Base-by-base conservation (phyloP, 1,140 invertebrate genomes). In the Dufourea novaeangliae region DNA sequence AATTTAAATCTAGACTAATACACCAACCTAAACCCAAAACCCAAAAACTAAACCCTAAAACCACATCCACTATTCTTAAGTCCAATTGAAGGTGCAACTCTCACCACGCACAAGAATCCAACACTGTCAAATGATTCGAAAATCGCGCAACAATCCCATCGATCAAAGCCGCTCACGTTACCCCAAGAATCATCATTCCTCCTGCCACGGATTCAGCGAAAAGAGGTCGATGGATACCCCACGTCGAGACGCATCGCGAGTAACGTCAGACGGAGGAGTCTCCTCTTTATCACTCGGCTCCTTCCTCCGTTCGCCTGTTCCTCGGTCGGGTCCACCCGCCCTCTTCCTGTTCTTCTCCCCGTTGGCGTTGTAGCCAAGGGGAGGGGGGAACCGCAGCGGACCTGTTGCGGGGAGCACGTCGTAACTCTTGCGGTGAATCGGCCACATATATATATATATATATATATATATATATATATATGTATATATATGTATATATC, bases 381-480 rank as follows among this genome's bases (percentile, higher is more conserved):
- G 77, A 77, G 74, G 72, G 69, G 68, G 69, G 80, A 88, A 88
- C 84, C 83, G 78, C 86, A 78, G 76, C 78, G 86, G 80, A 90
- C 88, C 88, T 90, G 88, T 89, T 90, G 88, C 88, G 69, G 80
- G 85, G 87, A 88, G 76, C 79, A 82, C 75, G 83, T 87, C 87
- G 87, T 86, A 86, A 86, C 83, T 86, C 79, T 86, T 82, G 80
- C 71, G 72, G 76, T 50, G 63, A 82, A 82, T n/a, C n/a, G n/a
- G n/a, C n/a, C n/a, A n/a, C n/a, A n/a, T n/a, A n/a, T n/a, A n/a
- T n/a, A n/a, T n/a, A n/a, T n/a, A n/a, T n/a, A n/a, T n/a, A n/a
- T n/a, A n/a, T n/a, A n/a, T n/a, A n/a, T n/a, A n/a, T n/a, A n/a
- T n/a, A n/a, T n/a, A n/a, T n/a, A n/a, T n/a, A n/a, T n/a, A n/a